Base-by-base conservation (phyloP, 2,888 invertebrate genomes). In the Chalcosyrphus nemorum region DNA sequence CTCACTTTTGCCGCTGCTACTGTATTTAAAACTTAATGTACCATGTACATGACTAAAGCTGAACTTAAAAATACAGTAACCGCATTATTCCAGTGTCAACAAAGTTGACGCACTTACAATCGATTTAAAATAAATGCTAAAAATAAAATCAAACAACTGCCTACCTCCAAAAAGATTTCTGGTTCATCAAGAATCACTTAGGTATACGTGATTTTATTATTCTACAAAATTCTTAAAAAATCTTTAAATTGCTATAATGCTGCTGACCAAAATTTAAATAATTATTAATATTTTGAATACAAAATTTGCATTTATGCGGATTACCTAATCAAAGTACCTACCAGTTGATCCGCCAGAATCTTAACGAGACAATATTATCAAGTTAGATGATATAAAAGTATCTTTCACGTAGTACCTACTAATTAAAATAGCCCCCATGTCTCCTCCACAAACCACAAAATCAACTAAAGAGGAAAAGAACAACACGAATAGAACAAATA, bases 401-500 rank as follows among this genome's bases (percentile, higher is more conserved):
- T 27, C 17, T 32, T 32, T 32, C 32, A n/a, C 9, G 54, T 32
- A 7, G 17, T 65, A 35, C n/a, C n/a, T n/a, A n/a, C 35, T 24
- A 19, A 65, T 32, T 35, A 35, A 65, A 4, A 13, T 11, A 59
- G n/a, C 13, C 38, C 19, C 9, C 13, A 19, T 15, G 13, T n/a
- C 45, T 29, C 63, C 45, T 4, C n/a, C n/a, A 41, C 11, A 43
- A 68, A 41, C 17, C 68, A 9, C 27, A 68, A 68, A 61, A 21
- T 4, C 7, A 7, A 6, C 15, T 9, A 45, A 56, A 15, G 15
- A 57, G 21, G 15, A 41, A 65, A 45, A 52, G 17, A 57, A 56
- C 38, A 29, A 41, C 6, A 47, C 11, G 19, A 61, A 61, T 47
- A 50, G 54, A 75, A 68, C 59, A 71, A 43, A 45, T 19, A 47